Evolutionary conservation across 2,113 vertebrate genomes (phyloP).

Genomic region (Dolichallabes microphthalmus): DNA sequence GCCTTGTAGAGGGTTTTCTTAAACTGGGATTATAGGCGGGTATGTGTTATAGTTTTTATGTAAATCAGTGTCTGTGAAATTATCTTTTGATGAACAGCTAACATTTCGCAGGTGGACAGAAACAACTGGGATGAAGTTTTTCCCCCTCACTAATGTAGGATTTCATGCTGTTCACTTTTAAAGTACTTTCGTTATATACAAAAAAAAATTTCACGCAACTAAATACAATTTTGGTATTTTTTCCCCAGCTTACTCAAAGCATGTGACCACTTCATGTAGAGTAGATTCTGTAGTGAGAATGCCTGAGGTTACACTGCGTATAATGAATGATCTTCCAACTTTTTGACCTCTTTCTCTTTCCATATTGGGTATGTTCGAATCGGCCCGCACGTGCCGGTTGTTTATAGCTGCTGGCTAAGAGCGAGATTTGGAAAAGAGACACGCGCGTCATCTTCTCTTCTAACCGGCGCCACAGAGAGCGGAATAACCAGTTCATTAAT

Average conservation of each 20-base stretch:
- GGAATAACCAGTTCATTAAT: conserved; percentile 13
- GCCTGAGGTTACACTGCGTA: no score
- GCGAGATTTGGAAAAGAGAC: neutral
- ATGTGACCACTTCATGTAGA: neutral
- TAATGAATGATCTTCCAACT: neutral
- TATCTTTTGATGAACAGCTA: neutral
- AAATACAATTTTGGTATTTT: neutral
- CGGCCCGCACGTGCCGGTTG: conserved; percentile 36
- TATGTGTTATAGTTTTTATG: neutral
- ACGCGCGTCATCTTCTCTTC: conserved; percentile 6
- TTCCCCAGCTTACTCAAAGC: neutral
- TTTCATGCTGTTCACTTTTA: neutral
- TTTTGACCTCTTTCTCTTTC: neutral
- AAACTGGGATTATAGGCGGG: no score
- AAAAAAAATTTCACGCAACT: no score
- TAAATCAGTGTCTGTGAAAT: neutral
- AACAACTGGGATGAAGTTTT: neutral
- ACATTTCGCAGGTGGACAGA: neutral
- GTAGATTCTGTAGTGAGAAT: no score
- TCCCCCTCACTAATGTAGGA: neutral
- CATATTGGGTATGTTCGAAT: conserved; percentile 30
- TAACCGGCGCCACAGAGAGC: neutral
- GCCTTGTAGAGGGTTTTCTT: neutral
- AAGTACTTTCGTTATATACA: neutral
- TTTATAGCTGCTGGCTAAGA: conserved; percentile 41